Percentiles rank a stretch among this genome's conserved stretches.
These are phyloP conservation scores for Pseudomyrmex cubaensis DNA, from an alignment of 1,140 invertebrate genomes.

Conservation along the genomic window DNA sequence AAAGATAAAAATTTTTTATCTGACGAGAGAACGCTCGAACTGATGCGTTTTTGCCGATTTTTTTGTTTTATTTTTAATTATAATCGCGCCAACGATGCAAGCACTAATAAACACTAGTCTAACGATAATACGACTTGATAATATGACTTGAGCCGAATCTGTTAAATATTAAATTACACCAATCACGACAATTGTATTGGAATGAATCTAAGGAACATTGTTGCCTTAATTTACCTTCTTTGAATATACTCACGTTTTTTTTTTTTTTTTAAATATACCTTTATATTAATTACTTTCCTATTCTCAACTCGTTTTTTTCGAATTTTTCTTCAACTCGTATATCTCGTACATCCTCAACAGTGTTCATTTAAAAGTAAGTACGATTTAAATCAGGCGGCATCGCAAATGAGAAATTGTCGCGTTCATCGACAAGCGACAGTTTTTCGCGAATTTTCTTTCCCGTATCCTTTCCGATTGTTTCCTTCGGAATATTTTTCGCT, in stretches of 20 bases:
- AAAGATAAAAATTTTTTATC: constrained; percentile 2
- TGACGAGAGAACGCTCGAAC: not conserved
- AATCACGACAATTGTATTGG: constrained; percentile 19
- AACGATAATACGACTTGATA: not conserved
- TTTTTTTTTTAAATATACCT: not conserved
- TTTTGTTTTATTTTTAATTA: not conserved
- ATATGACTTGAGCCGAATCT: constrained; percentile 38
- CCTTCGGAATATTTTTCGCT: no score
- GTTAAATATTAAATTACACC: constrained; percentile 40
- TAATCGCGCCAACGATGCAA: constrained; percentile 8
- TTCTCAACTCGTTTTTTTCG: not conserved
- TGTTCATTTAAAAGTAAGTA: constrained; percentile 45
- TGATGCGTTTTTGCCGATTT: constrained; percentile 11
- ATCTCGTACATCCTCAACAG: not conserved
- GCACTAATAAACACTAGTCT: constrained; percentile 17
- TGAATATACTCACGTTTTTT: not conserved
- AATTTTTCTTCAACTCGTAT: not conserved
- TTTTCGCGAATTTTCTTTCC: not conserved
- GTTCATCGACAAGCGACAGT: constrained; percentile 14
- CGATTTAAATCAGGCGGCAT: constrained; percentile 39
- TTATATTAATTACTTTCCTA: not conserved
- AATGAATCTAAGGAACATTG: constrained; percentile 59
- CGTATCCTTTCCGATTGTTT: not conserved
- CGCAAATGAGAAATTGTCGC: constrained; percentile 33
- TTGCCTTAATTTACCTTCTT: constrained; percentile 33